Evolutionary conservation across 2,797 vertebrate genomes (phyloP).

Genomic region (Halcyon smyrnensis): DNA sequence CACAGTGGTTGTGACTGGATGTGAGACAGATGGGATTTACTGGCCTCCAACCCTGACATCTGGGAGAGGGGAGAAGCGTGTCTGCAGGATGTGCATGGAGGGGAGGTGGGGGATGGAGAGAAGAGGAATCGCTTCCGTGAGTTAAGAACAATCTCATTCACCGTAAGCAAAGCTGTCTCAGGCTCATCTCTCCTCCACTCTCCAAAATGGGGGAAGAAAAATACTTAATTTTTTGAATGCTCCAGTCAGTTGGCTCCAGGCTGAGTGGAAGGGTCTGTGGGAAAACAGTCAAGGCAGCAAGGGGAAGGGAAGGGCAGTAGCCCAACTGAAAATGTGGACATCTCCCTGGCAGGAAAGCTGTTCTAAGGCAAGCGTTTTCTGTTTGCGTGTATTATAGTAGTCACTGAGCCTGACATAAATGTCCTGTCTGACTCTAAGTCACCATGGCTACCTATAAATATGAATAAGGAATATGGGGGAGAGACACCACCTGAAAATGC

Average conservation of each 20-base stretch:
- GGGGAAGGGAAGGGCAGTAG: not conserved
- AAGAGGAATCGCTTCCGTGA: not conserved
- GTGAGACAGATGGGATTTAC: not conserved
- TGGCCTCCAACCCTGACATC: not conserved
- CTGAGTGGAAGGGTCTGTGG: not conserved
- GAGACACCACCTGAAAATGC: not conserved
- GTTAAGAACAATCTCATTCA: not conserved
- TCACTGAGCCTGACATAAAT: not conserved
- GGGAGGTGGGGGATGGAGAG: not conserved
- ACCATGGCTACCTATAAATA: not conserved
- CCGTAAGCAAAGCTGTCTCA: not conserved
- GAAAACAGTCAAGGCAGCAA: not conserved
- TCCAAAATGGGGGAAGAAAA: not conserved
- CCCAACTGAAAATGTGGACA: not conserved
- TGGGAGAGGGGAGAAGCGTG: not conserved
- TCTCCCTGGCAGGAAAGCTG: not conserved
- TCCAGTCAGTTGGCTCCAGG: not conserved
- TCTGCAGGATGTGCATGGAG: not conserved
- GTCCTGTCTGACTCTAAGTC: not conserved
- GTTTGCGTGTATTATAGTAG: not conserved
- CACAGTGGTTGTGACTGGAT: not conserved
- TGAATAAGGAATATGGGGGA: not conserved
- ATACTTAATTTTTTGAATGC: not conserved
- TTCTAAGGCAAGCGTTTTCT: not conserved
- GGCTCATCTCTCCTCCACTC: not conserved